These are phyloP conservation scores for Mus minutoides DNA, from an alignment of 2,797 vertebrate genomes.

Conservation along the genomic window DNA sequence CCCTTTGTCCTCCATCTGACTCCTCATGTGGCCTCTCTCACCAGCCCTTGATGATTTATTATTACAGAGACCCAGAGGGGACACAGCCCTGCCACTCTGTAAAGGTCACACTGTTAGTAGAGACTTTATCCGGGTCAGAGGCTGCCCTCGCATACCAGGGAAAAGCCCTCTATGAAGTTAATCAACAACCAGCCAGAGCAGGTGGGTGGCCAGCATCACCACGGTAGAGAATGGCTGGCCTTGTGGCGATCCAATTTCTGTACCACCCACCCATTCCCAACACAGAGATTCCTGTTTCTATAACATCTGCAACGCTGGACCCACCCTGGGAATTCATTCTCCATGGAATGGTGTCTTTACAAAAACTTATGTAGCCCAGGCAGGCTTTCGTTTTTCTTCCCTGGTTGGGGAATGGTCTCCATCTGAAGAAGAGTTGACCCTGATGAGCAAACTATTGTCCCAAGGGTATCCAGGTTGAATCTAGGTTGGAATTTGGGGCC, in stretches of 20 bases:
- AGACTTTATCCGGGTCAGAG: constrained; percentile 34
- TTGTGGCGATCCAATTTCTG: fast-evolving
- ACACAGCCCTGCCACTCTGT: not conserved
- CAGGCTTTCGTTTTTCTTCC: constrained; percentile 63
- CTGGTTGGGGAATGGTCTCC: not conserved
- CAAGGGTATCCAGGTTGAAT: fast-evolving
- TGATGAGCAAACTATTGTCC: not conserved
- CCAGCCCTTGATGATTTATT: constrained; percentile 40
- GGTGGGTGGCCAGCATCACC: fast-evolving
- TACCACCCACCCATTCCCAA: not conserved
- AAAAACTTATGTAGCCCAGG: constrained; percentile 5
- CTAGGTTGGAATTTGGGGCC: fast-evolving
- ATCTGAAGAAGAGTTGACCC: not conserved
- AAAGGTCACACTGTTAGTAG: not conserved
- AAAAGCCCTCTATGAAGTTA: not conserved
- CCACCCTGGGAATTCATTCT: constrained; percentile 71
- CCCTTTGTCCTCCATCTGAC: constrained; percentile 40
- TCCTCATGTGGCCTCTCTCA: not conserved
- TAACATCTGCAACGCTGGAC: constrained; percentile 60
- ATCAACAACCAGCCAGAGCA: not conserved
- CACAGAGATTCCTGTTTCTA: not conserved
- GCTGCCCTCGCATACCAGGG: not conserved
- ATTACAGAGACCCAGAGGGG: constrained; percentile 17
- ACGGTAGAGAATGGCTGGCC: fast-evolving
- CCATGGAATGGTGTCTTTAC: not conserved